Conservation (phyloP, 1,140 invertebrate genomes). For the Lepidurus arcticus region DNA sequence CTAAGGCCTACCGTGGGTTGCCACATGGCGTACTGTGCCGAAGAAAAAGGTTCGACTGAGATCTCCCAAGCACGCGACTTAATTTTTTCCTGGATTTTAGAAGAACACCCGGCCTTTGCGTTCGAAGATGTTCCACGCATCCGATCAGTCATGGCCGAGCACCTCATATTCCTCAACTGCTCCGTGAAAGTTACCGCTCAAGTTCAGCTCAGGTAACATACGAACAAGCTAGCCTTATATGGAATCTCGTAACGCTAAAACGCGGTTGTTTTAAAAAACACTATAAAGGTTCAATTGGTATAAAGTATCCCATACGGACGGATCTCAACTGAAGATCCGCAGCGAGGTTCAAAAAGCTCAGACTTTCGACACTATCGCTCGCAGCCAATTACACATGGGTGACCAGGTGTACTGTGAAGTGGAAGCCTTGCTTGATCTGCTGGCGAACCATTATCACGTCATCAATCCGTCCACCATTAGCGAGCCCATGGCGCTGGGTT, state of each 20-base stretch:
- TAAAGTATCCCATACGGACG: slow-evolving; percentile 8
- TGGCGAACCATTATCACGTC: neutral
- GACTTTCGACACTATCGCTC: neutral
- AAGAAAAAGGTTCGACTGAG: slow-evolving; percentile 22
- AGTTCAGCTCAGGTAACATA: neutral
- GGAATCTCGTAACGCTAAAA: neutral
- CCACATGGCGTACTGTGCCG: slow-evolving; percentile 36
- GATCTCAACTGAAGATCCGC: neutral
- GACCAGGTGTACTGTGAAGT: slow-evolving; percentile 34
- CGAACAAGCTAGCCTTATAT: neutral
- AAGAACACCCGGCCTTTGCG: neutral
- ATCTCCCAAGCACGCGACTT: neutral
- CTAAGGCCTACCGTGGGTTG: slow-evolving; percentile 34
- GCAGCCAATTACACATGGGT: neutral
- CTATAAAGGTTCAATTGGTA: neutral
- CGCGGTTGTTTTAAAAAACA: neutral
- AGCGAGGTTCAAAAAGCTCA: neutral
- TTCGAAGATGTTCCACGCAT: neutral
- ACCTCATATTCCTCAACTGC: neutral
- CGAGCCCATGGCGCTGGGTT: slow-evolving; percentile 27
- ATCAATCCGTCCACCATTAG: slow-evolving; percentile 34
- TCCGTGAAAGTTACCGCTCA: neutral
- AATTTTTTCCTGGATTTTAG: neutral
- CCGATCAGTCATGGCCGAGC: neutral
- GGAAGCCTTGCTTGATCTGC: slow-evolving; percentile 26